These are phyloP conservation scores for Phrynocephalus forsythii DNA, from an alignment of 2,797 vertebrate genomes.

Conservation along the genomic window DNA sequence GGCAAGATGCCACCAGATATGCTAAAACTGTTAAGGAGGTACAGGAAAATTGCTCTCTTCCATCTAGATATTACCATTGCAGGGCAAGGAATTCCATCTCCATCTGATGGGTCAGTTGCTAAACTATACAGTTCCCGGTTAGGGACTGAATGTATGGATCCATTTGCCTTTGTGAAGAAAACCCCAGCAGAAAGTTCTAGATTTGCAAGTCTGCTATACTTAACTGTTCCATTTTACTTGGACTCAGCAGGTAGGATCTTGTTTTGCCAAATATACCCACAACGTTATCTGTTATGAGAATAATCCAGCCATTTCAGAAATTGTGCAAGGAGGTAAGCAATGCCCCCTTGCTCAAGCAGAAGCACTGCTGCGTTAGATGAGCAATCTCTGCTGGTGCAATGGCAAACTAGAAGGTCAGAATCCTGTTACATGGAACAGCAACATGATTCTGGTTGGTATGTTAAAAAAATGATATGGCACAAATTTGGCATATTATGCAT, in stretches of 20 bases:
- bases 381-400: neutral
- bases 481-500: neutral
- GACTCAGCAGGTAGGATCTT: neutral
- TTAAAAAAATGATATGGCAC: neutral
- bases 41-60: neutral
- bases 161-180: neutral
- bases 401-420: neutral
- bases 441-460: too few relatives aligned
- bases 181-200: neutral
- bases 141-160: neutral
- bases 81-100: neutral
- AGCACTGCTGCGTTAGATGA: too few relatives aligned
- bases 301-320: too few relatives aligned
- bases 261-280: too few relatives aligned
- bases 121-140: neutral
- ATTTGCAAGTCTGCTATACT: neutral
- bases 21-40: too few relatives aligned
- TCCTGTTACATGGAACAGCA: too few relatives aligned
- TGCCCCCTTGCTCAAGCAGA: too few relatives aligned
- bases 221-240: neutral
- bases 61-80: slow-evolving; percentile 1
- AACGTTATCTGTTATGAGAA: too few relatives aligned
- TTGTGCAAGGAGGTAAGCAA: too few relatives aligned
- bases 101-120: neutral
- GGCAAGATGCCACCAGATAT: neutral